phyloP scores from a whole-genome alignment of 1,140 invertebrate genomes.

The Magallana angulata region DNA sequence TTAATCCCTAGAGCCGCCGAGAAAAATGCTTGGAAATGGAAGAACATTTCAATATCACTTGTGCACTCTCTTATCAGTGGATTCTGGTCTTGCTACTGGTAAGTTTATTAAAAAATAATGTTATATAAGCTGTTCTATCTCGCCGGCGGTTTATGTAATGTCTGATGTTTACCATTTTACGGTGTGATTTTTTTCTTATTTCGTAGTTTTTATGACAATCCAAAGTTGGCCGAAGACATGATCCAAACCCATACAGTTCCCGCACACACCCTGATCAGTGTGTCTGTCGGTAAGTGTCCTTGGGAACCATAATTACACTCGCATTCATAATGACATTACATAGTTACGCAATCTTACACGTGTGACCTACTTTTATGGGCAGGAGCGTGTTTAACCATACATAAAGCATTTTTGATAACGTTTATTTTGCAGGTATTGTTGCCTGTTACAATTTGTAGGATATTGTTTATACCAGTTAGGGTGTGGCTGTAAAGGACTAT shows the following conservation, averaged over 20 bases:
- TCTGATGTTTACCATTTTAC: not conserved
- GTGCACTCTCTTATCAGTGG: slow-evolving; percentile 80
- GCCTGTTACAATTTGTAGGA: too few relatives aligned
- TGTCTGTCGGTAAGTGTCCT: slow-evolving; percentile 69
- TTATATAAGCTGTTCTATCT: not conserved
- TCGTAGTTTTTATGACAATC: slow-evolving; percentile 66
- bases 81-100: slow-evolving; percentile 75
- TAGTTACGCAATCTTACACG: slow-evolving; percentile 31
- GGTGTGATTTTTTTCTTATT: slow-evolving; percentile 45
- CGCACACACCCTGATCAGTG: slow-evolving; percentile 61
- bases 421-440: too few relatives aligned
- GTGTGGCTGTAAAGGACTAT: too few relatives aligned
- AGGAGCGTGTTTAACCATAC: not conserved
- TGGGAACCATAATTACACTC: not conserved
- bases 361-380: slow-evolving; percentile 23
- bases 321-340: not conserved
- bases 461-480: too few relatives aligned
- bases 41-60: slow-evolving; percentile 79
- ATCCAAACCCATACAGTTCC: slow-evolving; percentile 63
- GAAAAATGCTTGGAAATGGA: slow-evolving; percentile 79
- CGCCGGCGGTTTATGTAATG: not conserved
- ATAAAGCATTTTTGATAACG: too few relatives aligned
- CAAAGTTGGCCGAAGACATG: slow-evolving; percentile 70
- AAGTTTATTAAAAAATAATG: slow-evolving; percentile 49
- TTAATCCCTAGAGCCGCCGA: slow-evolving; percentile 53